Conservation (phyloP, 2,797 vertebrate species). For the Gastrophryne carolinensis region DNA sequence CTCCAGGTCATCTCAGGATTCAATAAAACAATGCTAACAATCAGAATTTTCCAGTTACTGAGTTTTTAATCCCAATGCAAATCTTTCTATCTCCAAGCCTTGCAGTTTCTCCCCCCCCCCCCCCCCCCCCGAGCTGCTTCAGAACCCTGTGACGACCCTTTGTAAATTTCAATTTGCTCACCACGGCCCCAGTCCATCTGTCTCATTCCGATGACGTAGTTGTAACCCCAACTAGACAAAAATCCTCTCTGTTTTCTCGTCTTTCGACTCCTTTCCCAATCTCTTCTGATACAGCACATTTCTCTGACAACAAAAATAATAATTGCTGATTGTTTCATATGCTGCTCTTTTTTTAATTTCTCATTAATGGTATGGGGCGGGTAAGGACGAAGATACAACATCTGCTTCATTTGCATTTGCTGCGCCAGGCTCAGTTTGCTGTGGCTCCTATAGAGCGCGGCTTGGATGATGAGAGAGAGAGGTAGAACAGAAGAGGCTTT, state of each 20-base stretch:
- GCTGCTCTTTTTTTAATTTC: conserved; percentile 67
- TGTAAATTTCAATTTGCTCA: conserved; percentile 37
- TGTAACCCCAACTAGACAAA: conserved; percentile 37
- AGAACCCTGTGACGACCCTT: conserved; percentile 32
- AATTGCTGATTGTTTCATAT: conserved; percentile 58
- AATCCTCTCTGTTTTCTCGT: conserved; percentile 4
- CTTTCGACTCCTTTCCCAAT: conserved; percentile 38
- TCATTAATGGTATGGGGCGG: conserved; percentile 69
- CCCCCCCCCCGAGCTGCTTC: not conserved
- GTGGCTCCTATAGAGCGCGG: conserved; percentile 62
- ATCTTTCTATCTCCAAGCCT: not conserved
- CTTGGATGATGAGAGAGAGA: conserved; percentile 67
- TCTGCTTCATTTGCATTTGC: conserved; percentile 80
- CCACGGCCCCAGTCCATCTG: conserved; percentile 42
- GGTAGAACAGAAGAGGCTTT: conserved; percentile 76
- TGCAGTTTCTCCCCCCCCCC: not conserved
- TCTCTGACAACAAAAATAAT: conserved; percentile 50
- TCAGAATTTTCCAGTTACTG: too few species aligned
- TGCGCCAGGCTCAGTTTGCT: conserved; percentile 70
- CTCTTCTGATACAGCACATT: conserved; percentile 52
- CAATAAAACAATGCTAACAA: too few species aligned
- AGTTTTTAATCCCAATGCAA: not conserved
- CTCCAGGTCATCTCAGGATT: too few species aligned
- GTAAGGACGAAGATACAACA: conserved; percentile 62
- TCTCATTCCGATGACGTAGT: conserved; percentile 29